Evolutionary conservation across 2,888 invertebrate genomes (phyloP).

Genomic region (Cryptops parisi): DNA sequence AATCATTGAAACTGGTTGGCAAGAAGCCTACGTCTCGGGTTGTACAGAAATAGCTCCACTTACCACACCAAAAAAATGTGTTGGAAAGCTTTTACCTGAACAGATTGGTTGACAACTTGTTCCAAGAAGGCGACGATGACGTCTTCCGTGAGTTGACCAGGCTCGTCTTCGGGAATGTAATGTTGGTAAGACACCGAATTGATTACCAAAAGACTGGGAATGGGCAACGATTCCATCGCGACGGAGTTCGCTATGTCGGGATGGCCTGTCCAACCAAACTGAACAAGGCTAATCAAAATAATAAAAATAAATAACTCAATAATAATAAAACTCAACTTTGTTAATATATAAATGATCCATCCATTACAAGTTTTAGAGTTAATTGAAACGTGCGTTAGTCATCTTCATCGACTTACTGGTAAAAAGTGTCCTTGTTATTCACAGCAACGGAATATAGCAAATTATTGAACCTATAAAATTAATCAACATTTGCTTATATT

Average conservation of each 20-base stretch:
- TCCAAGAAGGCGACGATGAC: conserved; percentile 60
- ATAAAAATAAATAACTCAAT: no score
- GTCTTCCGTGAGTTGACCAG: conserved; percentile 62
- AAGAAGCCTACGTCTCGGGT: no score
- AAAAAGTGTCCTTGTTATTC: conserved; percentile 59
- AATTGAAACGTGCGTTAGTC: no score
- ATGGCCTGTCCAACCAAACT: conserved; percentile 91
- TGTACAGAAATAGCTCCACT: conserved; percentile 4
- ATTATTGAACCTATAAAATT: conserved; percentile 53
- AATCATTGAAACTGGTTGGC: no score
- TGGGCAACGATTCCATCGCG: conserved; percentile 66
- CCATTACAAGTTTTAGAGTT: no score
- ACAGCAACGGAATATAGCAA: conserved; percentile 67
- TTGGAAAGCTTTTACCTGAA: conserved; percentile 42
- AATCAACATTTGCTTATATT: no score
- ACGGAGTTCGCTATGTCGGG: conserved; percentile 85
- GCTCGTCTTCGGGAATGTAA: conserved; percentile 66
- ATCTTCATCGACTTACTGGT: conserved; percentile 41
- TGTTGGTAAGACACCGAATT: conserved; percentile 87
- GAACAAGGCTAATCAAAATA: conserved; percentile 43
- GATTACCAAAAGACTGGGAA: conserved; percentile 76
- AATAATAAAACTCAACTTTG: no score
- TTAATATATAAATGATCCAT: no score
- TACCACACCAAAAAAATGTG: not conserved
- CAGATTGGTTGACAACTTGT: conserved; percentile 58